Evolutionary conservation across 2,113 vertebrate genomes (phyloP), one percentile per base, ranked within the genome.

Genomic region (Leucosticte australis): DNA sequence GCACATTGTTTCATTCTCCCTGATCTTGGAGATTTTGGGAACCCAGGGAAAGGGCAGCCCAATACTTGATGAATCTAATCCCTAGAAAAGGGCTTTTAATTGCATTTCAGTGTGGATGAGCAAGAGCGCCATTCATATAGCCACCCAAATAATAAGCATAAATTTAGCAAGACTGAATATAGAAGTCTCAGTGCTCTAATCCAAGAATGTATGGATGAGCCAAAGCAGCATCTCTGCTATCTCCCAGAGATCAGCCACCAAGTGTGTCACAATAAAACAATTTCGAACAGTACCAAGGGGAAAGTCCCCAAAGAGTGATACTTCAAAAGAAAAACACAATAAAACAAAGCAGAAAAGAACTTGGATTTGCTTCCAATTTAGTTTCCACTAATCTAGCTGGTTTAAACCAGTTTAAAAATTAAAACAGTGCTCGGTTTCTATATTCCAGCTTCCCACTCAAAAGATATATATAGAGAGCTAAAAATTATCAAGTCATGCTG

Each of bases 141-240:
- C 77, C 92, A 89, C 81, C 53, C 93, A 95, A 95, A 95, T 95
- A 96, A 87, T 65, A 88, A 80, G 80, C 92, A 95, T 90, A 64
- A 53, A 97, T 97, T 98, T 98, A 97, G 97, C 95, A 95, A 63
- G 91, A 95, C 95, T 95, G 96, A 97, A 98, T 97, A 95, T 97
- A 97, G 96, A 97, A 97, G 94, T 94, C 94, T 47, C 95, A 94
- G 62, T 68, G 64, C 93, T 92, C 83, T 63, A 83, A 95, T 97
- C 96, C 96, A 96, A 91, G 97, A 97, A 97, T 95, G 92, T 52
- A 33, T 42, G 91, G 78, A 81, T 90, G 89, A 92, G 83, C 95
- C 95, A 93, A 95, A 96, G 69, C 28, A 84, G 63, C 70, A 75
- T 82, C 87, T 91, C 89, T 88, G 90, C 82, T 69, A 93, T 93